Conservation (phyloP, 2,797 vertebrate genomes). For the Monodelphis domestica region DNA sequence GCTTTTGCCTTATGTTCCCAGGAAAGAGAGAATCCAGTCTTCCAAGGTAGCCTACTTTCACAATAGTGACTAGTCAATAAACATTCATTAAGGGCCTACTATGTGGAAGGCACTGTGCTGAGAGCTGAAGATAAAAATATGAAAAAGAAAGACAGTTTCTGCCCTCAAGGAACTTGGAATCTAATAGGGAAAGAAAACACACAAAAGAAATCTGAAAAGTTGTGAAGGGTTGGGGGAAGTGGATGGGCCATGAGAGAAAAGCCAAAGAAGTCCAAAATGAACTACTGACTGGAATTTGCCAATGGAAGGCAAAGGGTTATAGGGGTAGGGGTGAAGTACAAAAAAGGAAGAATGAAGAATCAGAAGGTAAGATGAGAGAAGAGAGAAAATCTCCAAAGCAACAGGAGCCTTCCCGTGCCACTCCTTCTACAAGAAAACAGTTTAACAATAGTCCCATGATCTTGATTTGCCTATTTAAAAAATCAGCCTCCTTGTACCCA, state of each 20-base stretch:
- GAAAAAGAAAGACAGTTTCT: not conserved
- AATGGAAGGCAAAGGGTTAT: not conserved
- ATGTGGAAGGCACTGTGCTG: not conserved
- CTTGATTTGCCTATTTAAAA: not conserved
- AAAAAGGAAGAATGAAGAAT: not conserved
- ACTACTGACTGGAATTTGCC: not conserved
- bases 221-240: not conserved
- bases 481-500: not conserved
- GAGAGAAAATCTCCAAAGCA: not conserved
- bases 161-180: not conserved
- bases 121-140: not conserved
- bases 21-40: not conserved
- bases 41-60: not conserved
- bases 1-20: not conserved
- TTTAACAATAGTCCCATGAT: not conserved
- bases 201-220: not conserved
- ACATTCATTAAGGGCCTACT: not conserved
- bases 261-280: not conserved
- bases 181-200: not conserved
- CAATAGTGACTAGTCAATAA: not conserved
- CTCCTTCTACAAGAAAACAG: not conserved
- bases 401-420: not conserved
- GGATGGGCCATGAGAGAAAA: not conserved
- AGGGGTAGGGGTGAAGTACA: not conserved
- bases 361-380: not conserved